Conservation (phyloP, 2,888 invertebrate genomes). For the Darwinula stevensoni region DNA sequence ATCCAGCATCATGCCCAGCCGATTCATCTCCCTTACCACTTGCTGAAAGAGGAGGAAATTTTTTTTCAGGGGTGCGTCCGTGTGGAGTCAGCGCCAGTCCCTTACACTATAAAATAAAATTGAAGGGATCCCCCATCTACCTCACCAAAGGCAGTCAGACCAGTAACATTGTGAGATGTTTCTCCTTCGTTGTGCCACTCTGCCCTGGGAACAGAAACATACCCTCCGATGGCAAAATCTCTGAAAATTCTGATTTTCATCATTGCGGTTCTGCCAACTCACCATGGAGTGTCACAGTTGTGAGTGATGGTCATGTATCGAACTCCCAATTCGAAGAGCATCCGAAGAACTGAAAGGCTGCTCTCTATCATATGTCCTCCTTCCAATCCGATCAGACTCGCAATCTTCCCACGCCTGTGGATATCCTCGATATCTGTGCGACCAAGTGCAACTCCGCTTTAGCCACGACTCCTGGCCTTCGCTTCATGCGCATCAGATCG, state of each 20-base stretch:
- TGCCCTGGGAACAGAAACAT: no score
- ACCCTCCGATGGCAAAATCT: no score
- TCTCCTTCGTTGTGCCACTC: no score
- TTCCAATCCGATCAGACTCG: conserved; percentile 66
- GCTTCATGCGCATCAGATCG: no score
- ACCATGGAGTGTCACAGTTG: conserved; percentile 66
- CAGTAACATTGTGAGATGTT: no score
- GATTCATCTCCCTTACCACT: conserved; percentile 59
- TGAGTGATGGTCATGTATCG: conserved; percentile 62
- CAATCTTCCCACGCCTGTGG: conserved; percentile 41
- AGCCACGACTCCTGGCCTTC: no score
- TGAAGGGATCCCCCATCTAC: not conserved
- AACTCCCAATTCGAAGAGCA: conserved; percentile 55
- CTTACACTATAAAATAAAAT: not conserved
- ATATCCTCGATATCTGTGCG: conserved; percentile 32
- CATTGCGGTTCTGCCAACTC: no score
- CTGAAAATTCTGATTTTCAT: no score
- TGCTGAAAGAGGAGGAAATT: conserved; percentile 16
- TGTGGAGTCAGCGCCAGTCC: not conserved
- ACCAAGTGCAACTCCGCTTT: no score
- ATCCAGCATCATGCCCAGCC: conserved; percentile 62
- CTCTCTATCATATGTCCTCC: conserved; percentile 57
- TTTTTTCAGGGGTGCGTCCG: no score
- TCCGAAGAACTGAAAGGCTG: conserved; percentile 43
- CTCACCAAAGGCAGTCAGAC: no score